Evolutionary conservation across 1,140 invertebrate genomes (phyloP).

Genomic region (Drosophila gunungcola): DNA sequence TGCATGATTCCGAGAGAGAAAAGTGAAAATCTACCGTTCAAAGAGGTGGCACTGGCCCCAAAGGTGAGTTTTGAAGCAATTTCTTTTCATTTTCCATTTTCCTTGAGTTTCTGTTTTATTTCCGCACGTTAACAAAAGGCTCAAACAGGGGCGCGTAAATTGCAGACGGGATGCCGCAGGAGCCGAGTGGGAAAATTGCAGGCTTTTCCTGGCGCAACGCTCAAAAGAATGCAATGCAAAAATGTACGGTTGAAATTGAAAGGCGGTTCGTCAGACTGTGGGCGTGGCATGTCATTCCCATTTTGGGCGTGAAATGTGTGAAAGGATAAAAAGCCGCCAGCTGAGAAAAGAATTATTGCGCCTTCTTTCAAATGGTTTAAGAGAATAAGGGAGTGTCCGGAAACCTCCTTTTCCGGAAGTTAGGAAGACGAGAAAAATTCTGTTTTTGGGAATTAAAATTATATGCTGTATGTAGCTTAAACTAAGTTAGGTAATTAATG

Average conservation of each 20-base stretch:
- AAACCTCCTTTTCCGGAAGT: not conserved
- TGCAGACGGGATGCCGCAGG: slow-evolving; percentile 40
- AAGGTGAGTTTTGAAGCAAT: slow-evolving; percentile 27
- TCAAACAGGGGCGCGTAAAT: slow-evolving; percentile 55
- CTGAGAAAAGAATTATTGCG: slow-evolving; percentile 48
- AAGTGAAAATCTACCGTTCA: slow-evolving; percentile 45
- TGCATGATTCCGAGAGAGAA: slow-evolving; percentile 21
- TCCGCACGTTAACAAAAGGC: slow-evolving; percentile 34
- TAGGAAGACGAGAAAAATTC: slow-evolving; percentile 5
- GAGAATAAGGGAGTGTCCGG: not conserved
- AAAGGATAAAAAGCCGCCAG: slow-evolving; percentile 48
- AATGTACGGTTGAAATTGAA: slow-evolving; percentile 60
- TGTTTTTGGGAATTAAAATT: too few relatives aligned
- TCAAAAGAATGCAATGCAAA: slow-evolving; percentile 48
- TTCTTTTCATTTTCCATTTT: slow-evolving; percentile 21
- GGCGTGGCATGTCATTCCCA: slow-evolving; percentile 53
- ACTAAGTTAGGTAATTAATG: too few relatives aligned
- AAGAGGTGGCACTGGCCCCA: slow-evolving; percentile 35
- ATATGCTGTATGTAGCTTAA: too few relatives aligned
- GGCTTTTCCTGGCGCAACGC: slow-evolving; percentile 7
- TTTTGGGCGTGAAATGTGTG: slow-evolving; percentile 55
- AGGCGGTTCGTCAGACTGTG: slow-evolving; percentile 46
- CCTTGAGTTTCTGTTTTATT: slow-evolving; percentile 2
- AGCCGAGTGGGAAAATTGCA: slow-evolving; percentile 47
- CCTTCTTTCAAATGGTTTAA: slow-evolving; percentile 19